These are phyloP conservation scores for Toxotes chatareus DNA, from an alignment of 2,113 vertebrate species.

Conservation along the genomic window DNA sequence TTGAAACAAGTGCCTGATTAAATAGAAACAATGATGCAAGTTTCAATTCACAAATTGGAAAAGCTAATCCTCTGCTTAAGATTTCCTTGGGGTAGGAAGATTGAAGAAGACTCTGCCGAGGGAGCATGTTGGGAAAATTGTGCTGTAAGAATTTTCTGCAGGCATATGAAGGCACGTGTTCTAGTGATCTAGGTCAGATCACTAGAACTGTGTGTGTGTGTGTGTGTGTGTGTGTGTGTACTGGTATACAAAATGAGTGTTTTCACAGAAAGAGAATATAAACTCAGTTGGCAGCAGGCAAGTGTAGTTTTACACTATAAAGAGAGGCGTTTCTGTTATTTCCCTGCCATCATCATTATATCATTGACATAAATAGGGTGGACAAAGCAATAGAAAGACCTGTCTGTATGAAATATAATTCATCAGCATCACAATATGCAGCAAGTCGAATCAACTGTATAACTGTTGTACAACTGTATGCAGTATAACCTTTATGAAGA, in stretches of 20 bases:
- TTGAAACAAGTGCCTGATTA: slow-evolving; percentile 68
- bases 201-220: slow-evolving; percentile 22
- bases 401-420: no score
- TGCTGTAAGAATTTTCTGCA: slow-evolving; percentile 41
- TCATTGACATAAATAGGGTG: no score
- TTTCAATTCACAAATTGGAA: slow-evolving; percentile 76
- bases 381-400: no score
- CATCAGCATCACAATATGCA: no score
- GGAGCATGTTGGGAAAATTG: slow-evolving; percentile 42
- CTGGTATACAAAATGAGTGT: neutral
- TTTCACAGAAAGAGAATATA: neutral
- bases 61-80: slow-evolving; percentile 66
- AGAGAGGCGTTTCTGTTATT: no score
- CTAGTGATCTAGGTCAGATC: slow-evolving; percentile 60
- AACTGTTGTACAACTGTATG: no score
- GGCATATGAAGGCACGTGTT: slow-evolving; percentile 33
- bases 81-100: slow-evolving; percentile 69
- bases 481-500: no score
- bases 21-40: slow-evolving; percentile 72
- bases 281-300: neutral
- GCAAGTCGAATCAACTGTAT: no score
- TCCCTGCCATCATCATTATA: no score
- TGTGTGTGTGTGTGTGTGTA: neutral
- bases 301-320: no score
- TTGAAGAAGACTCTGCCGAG: slow-evolving; percentile 46